Conservation (phyloP, 2,797 vertebrate species). For the Moxostoma hubbsi region DNA sequence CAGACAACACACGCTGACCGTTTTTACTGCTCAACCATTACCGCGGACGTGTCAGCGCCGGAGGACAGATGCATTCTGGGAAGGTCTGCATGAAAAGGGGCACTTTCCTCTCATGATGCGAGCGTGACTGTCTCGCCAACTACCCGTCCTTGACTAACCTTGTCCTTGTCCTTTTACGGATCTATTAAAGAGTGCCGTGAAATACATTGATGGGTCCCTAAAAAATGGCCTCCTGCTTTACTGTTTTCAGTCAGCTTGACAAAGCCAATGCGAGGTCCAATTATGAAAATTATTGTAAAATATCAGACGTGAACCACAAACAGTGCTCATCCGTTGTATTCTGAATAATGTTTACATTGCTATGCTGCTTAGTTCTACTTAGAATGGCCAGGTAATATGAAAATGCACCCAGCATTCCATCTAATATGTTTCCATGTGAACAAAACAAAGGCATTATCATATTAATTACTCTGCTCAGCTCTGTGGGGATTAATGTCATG, state of each 20-base stretch:
- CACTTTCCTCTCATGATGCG: constrained; percentile 21
- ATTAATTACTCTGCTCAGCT: constrained; percentile 70
- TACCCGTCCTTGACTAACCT: constrained; percentile 75
- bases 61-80: constrained; percentile 49
- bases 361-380: constrained; percentile 66
- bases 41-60: constrained; percentile 32
- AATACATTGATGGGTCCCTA: constrained; percentile 70
- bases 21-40: constrained; percentile 49
- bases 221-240: constrained; percentile 67
- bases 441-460: constrained; percentile 76
- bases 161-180: constrained; percentile 72
- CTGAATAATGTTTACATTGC: constrained; percentile 66
- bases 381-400: constrained; percentile 66
- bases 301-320: constrained; percentile 56
- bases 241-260: constrained; percentile 69
- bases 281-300: constrained; percentile 68
- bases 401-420: constrained; percentile 61
- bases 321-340: constrained; percentile 59
- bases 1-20: constrained; percentile 40
- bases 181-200: constrained; percentile 78
- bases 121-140: constrained; percentile 23
- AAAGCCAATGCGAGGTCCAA: constrained; percentile 66
- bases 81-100: constrained; percentile 33
- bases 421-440: constrained; percentile 65
- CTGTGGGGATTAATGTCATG: constrained; percentile 34